Base-by-base conservation (phyloP, 1,140 invertebrate species). In the Antheraea mylitta region DNA sequence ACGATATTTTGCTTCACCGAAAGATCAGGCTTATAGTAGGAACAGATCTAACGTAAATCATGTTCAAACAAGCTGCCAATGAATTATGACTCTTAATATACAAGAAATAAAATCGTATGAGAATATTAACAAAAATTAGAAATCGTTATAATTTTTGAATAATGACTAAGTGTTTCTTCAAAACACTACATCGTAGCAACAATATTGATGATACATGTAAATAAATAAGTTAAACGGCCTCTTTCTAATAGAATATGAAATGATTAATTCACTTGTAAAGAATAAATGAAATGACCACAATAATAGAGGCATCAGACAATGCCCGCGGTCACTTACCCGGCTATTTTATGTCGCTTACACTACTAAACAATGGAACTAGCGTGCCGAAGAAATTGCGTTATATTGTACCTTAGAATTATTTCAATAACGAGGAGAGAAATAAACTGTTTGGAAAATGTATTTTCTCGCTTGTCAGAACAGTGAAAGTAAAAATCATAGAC, bases 401-500 rank as follows among this genome's bases (percentile, higher is more conserved):
- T 53, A 53, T 53, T 53, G 16, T 53, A 53, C 45, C 11, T n/a
- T 53, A 53, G 45, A 53, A 53, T 53, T 53, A 53, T 16, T 53
- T 53, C 45, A 53, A 53, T 53, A 53, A 53, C 16, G 16, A 53
- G 45, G 45, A 53, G 45, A 53, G 45, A 53, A 53, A 53, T n/a
- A 53, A 53, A 53, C 5, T 16, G 45, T 53, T 53, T 53, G 45
- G 45, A 53, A 53, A 53, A 53, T 53, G 45, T 53, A 13, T 53
- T 16, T 53, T 53, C 45, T 53, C 45, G 45, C 11, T 16, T 53
- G 45, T 53, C 16, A 53, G 45, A n/a, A 53, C 11, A 53, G 45
- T 53, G 45, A 53, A 53, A 53, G 45, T 53, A 53, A 53, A 53
- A 53, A 53, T 53, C 45, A 53, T 53, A 53, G 45, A 53, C 45